Base-by-base conservation (phyloP, 2,113 vertebrate species). In the Tyto alba region DNA sequence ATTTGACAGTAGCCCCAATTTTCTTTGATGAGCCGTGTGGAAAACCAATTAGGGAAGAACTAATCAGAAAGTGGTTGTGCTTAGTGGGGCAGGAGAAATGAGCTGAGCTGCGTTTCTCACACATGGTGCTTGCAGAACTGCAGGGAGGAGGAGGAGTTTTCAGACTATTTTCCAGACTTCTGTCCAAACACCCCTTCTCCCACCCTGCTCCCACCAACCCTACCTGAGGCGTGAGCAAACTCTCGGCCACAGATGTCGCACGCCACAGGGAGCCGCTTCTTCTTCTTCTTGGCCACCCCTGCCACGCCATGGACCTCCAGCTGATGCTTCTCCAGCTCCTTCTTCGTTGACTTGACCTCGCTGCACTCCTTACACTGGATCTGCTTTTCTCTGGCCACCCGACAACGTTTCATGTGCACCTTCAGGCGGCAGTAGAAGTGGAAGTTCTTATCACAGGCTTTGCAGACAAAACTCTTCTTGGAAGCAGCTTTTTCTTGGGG, bases 151-250 rank as follows among this genome's bases (percentile, higher is more conserved):
- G 52, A 76, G 10, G 6, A 84, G 59, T 52, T 50, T 84, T 80
- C 76, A 84, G 60, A 43, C 16, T 38, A 9, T 13, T n/a, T 20
- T 29, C 53, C 84, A 74, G 34, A n/a, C 17, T 75, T 47, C 32
- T 30, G 9, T 32, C 43, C 50, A 41, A 87, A 53, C 17, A 40
- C 3, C 21, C 32, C 40, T 50, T 23, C 25, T 88, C 14, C 47
- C 59, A 79, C 40, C 56, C 34, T 50, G 20, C 27, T 90, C 20
- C 55, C 62, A 75, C 40, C 50, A 90, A 12, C 12, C 11, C 91
- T 50, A 99, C 99, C 98, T 97, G 99, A 99, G 8, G 98, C 98
- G 32, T 99, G 99, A 85, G 98, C 99, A 71, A 99, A 99, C 41
- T 98, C 98, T 55, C 98, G 97, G 12, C 98, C 97, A 9, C 98